Evolutionary conservation across 2,113 vertebrate genomes (phyloP).

Genomic region (Picathartes gymnocephalus): DNA sequence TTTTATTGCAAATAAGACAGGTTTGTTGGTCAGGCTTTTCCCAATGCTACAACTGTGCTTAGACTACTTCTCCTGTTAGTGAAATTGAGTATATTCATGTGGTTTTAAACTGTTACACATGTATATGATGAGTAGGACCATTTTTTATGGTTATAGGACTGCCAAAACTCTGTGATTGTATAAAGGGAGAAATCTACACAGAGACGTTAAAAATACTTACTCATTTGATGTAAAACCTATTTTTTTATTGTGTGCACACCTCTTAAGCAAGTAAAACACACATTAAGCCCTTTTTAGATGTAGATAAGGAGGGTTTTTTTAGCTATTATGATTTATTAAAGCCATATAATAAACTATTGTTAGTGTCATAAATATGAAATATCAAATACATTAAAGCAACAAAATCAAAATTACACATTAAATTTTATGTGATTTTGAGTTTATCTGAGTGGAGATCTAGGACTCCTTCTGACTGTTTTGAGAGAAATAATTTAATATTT

Average conservation of each 20-base stretch:
- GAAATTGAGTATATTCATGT: not conserved
- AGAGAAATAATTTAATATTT: not conserved
- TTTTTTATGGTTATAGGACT: not conserved
- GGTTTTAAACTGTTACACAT: not conserved
- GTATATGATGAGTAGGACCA: not conserved
- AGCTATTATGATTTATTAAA: not conserved
- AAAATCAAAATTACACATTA: not conserved
- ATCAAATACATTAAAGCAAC: not conserved
- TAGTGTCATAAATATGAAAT: not conserved
- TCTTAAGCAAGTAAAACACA: not conserved
- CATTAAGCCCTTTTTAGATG: not conserved
- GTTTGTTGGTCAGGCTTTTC: not conserved
- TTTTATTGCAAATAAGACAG: not conserved
- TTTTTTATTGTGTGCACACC: not conserved
- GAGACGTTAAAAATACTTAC: not conserved
- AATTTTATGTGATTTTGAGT: not conserved
- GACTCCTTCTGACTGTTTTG: not conserved
- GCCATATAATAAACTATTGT: not conserved
- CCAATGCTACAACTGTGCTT: not conserved
- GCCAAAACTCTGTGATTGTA: not conserved
- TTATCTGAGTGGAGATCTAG: not conserved
- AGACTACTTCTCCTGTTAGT: not conserved
- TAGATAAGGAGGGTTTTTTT: fast-evolving
- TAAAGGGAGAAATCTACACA: not conserved
- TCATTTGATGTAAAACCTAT: not conserved